phyloP scores from a whole-genome alignment of 2,113 vertebrate species.

The Urocolius indicus region DNA sequence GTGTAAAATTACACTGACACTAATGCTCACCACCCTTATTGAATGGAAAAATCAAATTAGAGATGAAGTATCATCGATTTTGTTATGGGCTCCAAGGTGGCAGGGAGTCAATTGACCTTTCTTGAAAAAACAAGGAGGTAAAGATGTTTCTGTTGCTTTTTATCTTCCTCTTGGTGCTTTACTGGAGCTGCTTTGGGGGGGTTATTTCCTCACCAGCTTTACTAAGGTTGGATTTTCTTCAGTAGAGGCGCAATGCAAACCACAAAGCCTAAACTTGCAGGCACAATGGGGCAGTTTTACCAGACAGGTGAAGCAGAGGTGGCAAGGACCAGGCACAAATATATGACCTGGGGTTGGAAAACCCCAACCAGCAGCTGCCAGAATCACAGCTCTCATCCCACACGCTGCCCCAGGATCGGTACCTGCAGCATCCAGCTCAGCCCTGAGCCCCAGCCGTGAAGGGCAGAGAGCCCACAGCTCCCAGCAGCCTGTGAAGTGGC shows the following conservation, averaged over 20 bases:
- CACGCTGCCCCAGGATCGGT: accelerated
- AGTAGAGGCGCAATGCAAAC: accelerated
- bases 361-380: not conserved
- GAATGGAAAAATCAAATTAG: slow-evolving; percentile 23
- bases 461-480: not conserved
- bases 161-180: not conserved
- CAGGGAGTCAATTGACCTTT: slow-evolving; percentile 41
- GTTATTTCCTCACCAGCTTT: not conserved
- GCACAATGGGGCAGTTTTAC: not conserved
- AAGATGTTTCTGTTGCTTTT: not conserved
- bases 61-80: slow-evolving; percentile 21
- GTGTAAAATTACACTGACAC: not conserved
- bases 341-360: accelerated
- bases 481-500: not conserved
- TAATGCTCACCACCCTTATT: not conserved
- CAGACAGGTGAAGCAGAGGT: not conserved
- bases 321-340: not conserved
- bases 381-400: not conserved
- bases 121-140: not conserved
- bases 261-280: not conserved
- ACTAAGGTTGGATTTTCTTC: not conserved
- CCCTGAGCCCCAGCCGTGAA: too few species aligned
- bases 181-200: not conserved
- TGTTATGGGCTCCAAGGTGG: slow-evolving; percentile 5
- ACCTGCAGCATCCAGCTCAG: too few species aligned